These are phyloP conservation scores for Nomada flava DNA, from an alignment of 2,888 invertebrate species.

Conservation along the genomic window DNA sequence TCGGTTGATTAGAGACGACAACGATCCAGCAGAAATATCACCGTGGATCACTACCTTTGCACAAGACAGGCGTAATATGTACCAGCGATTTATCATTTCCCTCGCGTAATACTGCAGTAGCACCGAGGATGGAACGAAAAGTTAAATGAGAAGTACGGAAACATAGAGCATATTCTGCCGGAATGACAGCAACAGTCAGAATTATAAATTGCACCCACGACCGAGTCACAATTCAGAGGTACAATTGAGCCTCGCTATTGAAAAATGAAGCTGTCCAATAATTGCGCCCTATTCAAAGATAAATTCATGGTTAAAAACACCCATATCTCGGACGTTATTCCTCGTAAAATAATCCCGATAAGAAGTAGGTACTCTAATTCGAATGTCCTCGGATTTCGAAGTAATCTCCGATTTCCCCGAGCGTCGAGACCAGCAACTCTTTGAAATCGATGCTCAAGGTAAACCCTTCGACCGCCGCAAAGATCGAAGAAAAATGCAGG, in stretches of 20 bases:
- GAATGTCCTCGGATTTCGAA: not conserved
- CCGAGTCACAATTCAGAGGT: constrained; percentile 63
- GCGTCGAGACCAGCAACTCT: no score
- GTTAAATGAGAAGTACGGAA: constrained; percentile 26
- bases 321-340: not conserved
- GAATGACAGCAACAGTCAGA: constrained; percentile 13
- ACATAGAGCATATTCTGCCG: constrained; percentile 15
- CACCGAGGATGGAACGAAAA: not conserved
- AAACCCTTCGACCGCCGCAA: not conserved
- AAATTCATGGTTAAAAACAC: not conserved
- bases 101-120: not conserved
- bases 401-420: not conserved
- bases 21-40: not conserved
- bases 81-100: constrained; percentile 29
- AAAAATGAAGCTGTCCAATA: constrained; percentile 11
- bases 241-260: constrained; percentile 59
- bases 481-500: constrained; percentile 2
- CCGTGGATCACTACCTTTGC: constrained; percentile 11
- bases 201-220: constrained; percentile 65
- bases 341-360: no score
- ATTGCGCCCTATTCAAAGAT: not conserved
- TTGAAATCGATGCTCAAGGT: no score
- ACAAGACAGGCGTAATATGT: not conserved
- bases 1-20: constrained; percentile 23
- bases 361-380: no score